Evolutionary conservation across 1,140 invertebrate species (phyloP).

Genomic region (Aphis gossypii): DNA sequence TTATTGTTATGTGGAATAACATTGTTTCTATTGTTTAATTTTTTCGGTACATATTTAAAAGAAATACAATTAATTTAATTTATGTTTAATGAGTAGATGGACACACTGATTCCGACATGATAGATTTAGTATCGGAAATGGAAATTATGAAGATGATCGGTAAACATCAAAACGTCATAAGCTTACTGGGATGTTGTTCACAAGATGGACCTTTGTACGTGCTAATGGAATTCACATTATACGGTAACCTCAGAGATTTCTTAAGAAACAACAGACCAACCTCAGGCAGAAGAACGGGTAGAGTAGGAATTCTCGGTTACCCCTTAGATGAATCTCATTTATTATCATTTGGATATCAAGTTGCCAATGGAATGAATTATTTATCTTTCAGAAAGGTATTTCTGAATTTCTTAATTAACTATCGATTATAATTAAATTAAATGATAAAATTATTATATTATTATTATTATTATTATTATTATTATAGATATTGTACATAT

Average conservation of each 20-base stretch:
- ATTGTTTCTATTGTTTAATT: neutral
- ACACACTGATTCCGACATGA: constrained; percentile 95
- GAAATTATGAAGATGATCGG: constrained; percentile 99
- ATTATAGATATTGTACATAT: neutral
- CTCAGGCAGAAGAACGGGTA: constrained; percentile 76
- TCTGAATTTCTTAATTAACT: constrained; percentile 64
- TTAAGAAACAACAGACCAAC: constrained; percentile 81
- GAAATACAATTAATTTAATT: neutral
- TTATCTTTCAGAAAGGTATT: constrained; percentile 82
- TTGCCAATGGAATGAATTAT: constrained; percentile 97
- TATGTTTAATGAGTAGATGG: constrained; percentile 73
- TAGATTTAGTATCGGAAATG: constrained; percentile 96
- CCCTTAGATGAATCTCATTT: constrained; percentile 90
- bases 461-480: no score
- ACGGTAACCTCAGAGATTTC: constrained; percentile 95
- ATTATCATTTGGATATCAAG: constrained; percentile 95
- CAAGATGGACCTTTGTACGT: constrained; percentile 93
- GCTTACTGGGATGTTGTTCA: constrained; percentile 94
- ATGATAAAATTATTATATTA: neutral
- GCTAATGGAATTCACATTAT: constrained; percentile 93
- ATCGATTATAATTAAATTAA: neutral
- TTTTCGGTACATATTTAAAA: neutral
- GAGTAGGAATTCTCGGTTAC: constrained; percentile 69
- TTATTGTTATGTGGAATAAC: no score
- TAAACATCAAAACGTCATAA: constrained; percentile 96